Evolutionary conservation across 2,888 invertebrate genomes (phyloP).

Genomic region (Operophtera brumata): DNA sequence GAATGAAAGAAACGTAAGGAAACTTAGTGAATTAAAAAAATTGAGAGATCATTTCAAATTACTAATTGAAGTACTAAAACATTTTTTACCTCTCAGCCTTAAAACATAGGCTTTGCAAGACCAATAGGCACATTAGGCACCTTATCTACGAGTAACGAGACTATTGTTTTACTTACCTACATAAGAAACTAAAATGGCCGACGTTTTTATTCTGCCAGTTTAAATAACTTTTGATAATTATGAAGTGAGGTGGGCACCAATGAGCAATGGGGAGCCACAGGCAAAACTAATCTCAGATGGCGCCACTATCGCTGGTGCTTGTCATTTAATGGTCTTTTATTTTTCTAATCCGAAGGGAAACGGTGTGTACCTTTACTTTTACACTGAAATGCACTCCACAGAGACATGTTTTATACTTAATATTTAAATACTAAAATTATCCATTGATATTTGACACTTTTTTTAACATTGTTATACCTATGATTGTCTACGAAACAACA

Average conservation of each 20-base stretch:
- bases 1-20: neutral
- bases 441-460: too few relatives aligned
- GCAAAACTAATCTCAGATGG: too few relatives aligned
- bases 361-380: too few relatives aligned
- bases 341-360: too few relatives aligned
- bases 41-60: neutral
- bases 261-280: too few relatives aligned
- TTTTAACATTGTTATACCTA: too few relatives aligned
- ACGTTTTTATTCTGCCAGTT: slow-evolving; percentile 20
- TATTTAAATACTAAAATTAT: too few relatives aligned
- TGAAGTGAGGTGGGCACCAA: neutral
- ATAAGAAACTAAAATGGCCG: slow-evolving; percentile 14
- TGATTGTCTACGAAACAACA: too few relatives aligned
- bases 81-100: slow-evolving; percentile 21
- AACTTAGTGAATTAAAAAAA: neutral
- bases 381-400: too few relatives aligned
- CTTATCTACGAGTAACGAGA: neutral
- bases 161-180: neutral
- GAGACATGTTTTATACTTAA: too few relatives aligned
- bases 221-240: slow-evolving; percentile 6
- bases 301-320: too few relatives aligned
- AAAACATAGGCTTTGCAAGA: slow-evolving; percentile 10
- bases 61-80: slow-evolving; percentile 23
- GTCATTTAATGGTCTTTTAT: too few relatives aligned
- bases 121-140: slow-evolving; percentile 1